These are phyloP conservation scores for Meiosimyza decipiens DNA, from an alignment of 2,888 invertebrate genomes.

Conservation along the genomic window DNA sequence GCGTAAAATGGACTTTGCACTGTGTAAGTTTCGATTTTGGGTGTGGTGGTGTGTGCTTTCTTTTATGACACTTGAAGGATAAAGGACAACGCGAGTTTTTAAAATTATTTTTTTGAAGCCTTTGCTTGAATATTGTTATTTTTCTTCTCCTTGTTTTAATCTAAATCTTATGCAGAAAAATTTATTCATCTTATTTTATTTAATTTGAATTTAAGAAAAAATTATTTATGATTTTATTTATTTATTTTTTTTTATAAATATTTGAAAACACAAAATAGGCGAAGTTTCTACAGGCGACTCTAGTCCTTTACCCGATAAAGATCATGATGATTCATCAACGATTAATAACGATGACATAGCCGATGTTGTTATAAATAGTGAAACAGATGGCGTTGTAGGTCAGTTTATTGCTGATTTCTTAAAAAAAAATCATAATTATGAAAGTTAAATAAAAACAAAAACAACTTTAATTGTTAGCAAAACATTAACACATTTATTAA, in stretches of 20 bases:
- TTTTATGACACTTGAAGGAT: not conserved
- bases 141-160: not conserved
- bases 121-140: conserved; percentile 1
- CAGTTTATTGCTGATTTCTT: conserved; percentile 56
- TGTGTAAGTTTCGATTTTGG: conserved; percentile 75
- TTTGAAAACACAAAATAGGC: conserved; percentile 54
- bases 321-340: conserved; percentile 56
- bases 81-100: conserved; percentile 53
- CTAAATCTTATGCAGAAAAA: conserved; percentile 17
- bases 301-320: conserved; percentile 66
- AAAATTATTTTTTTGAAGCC: conserved; percentile 67
- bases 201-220: conserved; percentile 39
- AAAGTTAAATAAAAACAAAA: conserved; percentile 38
- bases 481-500: conserved; percentile 6
- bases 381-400: conserved; percentile 65
- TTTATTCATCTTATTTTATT: conserved; percentile 30
- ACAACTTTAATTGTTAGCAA: conserved; percentile 43
- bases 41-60: not conserved
- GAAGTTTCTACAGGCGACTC: conserved; percentile 67
- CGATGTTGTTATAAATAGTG: conserved; percentile 63
- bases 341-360: conserved; percentile 58
- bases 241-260: conserved; percentile 23
- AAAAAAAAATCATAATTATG: conserved; percentile 37
- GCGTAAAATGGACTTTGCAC: conserved; percentile 84
- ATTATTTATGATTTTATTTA: conserved; percentile 39